Evolutionary conservation across 2,797 vertebrate species (phyloP), one percentile per base, ranked within the genome.

Genomic region (Cuculus canorus): DNA sequence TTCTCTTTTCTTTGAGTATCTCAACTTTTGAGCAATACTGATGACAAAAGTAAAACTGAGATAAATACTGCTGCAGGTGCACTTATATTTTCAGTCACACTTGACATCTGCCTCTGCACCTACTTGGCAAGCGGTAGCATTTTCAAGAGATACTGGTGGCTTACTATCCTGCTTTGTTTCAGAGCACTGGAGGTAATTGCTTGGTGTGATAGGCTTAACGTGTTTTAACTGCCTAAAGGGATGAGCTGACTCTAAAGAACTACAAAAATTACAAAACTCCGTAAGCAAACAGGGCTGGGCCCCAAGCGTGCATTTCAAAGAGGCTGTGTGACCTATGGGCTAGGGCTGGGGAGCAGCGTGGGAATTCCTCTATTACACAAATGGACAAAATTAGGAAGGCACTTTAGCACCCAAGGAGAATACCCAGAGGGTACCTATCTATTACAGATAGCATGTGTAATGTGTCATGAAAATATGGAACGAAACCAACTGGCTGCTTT

Each of bases 201-300:
- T 57, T 60, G n/a, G 78, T 89, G 94, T 89, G 94, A 71, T 92
- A 92, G 82, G 86, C 79, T 68, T 72, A 83, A 87, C 27, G 4
- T 59, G 63, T 95, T 86, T 64, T 48, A 87, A 79, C 71, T 81
- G 82, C 89, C 91, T 61, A 30, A 80, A 85, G 91, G 88, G 52
- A 75, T 68, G 90, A 92, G 47, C 84, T 82, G 77, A 63, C 60
- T 91, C 25, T 37, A 17, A 84, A 72, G 22, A 96, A 63, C 37
- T 68, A 79, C 72, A 87, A 37, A 87, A 95, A 47, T 87, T 90
- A 53, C 76, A 87, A 75, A 95, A 77, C 45, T 65, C 24, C 23
- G 2, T 27, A 16, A 75, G 50, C 27, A 82, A 56, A 71, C 14
- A 22, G 61, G 64, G 17, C 33, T 69, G 88, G 88, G 72, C 76